phyloP scores from a whole-genome alignment of 92 coral and sea anemone species.

The Parazoanthus atlanticus region DNA sequence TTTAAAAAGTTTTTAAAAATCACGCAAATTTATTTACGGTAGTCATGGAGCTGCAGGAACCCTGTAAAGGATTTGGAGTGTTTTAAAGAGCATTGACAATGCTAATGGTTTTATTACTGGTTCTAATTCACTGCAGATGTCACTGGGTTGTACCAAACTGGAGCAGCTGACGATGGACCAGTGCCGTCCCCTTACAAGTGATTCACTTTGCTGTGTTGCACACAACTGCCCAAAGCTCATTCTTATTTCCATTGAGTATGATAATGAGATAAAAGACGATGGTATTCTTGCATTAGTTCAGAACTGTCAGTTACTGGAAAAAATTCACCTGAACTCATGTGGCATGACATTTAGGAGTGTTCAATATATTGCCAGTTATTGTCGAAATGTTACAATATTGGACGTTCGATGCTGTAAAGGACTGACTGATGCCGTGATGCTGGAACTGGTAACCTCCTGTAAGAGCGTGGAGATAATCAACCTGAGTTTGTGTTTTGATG shows the following conservation, averaged over 20 bases:
- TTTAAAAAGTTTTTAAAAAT: too few relatives aligned
- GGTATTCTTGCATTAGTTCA: constrained; percentile 79
- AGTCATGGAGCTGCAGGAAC: too few relatives aligned
- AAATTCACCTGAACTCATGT: constrained; percentile 81
- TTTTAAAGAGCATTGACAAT: neutral
- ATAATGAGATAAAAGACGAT: constrained; percentile 65
- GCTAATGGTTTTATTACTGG: neutral
- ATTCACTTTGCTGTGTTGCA: constrained; percentile 69
- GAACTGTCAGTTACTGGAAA: constrained; percentile 69
- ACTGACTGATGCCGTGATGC: constrained; percentile 71
- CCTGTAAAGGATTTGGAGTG: neutral
- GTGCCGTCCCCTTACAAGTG: constrained; percentile 76
- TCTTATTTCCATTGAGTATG: constrained; percentile 70
- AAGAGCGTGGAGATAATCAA: constrained; percentile 66
- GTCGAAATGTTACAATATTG: constrained; percentile 59
- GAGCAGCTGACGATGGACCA: constrained; percentile 83
- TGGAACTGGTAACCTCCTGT: constrained; percentile 65
- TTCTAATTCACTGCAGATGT: constrained; percentile 64
- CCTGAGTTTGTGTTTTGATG: constrained; percentile 84
- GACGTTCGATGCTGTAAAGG: constrained; percentile 78
- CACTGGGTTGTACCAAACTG: constrained; percentile 77
- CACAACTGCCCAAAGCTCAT: constrained; percentile 66
- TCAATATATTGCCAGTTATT: constrained; percentile 57
- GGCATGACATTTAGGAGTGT: constrained; percentile 73
- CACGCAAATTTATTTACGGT: too few relatives aligned